Evolutionary conservation across 2,888 invertebrate species (phyloP).

Genomic region (Shargacucullia verbasci): DNA sequence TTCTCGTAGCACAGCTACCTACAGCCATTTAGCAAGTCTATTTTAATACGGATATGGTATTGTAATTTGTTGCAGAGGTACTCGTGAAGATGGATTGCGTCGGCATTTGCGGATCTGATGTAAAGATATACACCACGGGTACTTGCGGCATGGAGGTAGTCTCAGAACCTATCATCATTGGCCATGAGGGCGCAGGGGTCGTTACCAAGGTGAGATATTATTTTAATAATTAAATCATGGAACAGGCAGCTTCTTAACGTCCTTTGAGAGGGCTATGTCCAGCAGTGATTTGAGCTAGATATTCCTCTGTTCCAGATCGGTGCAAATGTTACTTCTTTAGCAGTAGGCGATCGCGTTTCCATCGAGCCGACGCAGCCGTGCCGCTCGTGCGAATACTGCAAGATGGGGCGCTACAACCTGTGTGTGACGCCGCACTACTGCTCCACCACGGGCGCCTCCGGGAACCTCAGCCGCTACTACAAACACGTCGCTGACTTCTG

Average conservation of each 20-base stretch:
- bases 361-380: constrained; percentile 98
- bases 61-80: constrained; percentile 91
- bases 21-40: too few species aligned
- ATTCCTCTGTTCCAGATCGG: constrained; percentile 68
- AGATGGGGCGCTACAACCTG: constrained; percentile 95
- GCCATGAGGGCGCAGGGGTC: constrained; percentile 96
- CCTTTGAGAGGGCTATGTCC: too few species aligned
- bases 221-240: too few species aligned
- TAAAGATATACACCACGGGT: constrained; percentile 95
- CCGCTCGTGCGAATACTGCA: constrained; percentile 94
- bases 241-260: too few species aligned
- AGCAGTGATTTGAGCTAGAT: too few species aligned
- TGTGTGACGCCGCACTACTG: constrained; percentile 96
- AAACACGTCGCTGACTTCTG: constrained; percentile 97
- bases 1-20: too few species aligned
- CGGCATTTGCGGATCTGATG: constrained; percentile 98
- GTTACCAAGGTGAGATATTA: constrained; percentile 91
- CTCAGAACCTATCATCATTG: constrained; percentile 95
- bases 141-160: constrained; percentile 95
- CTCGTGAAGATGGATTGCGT: constrained; percentile 95
- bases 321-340: constrained; percentile 89
- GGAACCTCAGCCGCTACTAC: constrained; percentile 95
- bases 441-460: constrained; percentile 95
- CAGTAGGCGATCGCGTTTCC: constrained; percentile 96
- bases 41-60: too few species aligned